phyloP scores from a whole-genome alignment of 2,888 invertebrate genomes.

The Cephus spinipes region DNA sequence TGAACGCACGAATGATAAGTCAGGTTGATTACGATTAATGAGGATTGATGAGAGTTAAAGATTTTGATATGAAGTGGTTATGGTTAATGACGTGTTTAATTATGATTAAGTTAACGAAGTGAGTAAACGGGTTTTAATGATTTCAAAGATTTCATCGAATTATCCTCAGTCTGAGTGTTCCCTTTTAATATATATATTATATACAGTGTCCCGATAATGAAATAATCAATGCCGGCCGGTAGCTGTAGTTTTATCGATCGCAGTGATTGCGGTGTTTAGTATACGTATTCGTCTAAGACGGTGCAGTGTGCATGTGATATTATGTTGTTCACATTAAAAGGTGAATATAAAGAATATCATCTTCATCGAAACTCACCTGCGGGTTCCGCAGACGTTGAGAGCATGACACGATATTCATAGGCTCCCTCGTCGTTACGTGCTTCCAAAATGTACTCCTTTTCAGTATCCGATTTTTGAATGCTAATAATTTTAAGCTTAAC shows the following conservation, averaged over 20 bases:
- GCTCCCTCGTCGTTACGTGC: constrained; percentile 78
- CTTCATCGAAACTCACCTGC: constrained; percentile 66
- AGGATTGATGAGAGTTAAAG: neutral
- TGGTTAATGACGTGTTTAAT: neutral
- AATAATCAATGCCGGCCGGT: neutral
- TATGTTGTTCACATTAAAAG: constrained; percentile 8
- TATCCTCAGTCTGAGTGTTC: neutral
- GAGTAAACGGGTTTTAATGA: constrained; percentile 3
- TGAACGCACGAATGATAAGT: constrained; percentile 15
- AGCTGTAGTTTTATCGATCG: neutral
- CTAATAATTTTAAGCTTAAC: constrained; percentile 75
- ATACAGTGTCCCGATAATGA: neutral
- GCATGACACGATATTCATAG: constrained; percentile 74
- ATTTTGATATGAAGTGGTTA: neutral
- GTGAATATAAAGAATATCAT: neutral
- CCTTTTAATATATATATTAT: neutral
- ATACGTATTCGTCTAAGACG: neutral
- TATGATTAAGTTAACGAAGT: neutral
- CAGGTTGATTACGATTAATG: neutral
- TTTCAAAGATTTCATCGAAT: neutral
- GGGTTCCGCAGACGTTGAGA: constrained; percentile 76
- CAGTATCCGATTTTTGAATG: constrained; percentile 81
- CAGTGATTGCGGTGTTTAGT: neutral
- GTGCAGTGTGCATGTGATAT: neutral
- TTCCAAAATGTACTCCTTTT: constrained; percentile 75